phyloP scores from a whole-genome alignment of 1,140 invertebrate genomes.

The Caenorhabditis latens region DNA sequence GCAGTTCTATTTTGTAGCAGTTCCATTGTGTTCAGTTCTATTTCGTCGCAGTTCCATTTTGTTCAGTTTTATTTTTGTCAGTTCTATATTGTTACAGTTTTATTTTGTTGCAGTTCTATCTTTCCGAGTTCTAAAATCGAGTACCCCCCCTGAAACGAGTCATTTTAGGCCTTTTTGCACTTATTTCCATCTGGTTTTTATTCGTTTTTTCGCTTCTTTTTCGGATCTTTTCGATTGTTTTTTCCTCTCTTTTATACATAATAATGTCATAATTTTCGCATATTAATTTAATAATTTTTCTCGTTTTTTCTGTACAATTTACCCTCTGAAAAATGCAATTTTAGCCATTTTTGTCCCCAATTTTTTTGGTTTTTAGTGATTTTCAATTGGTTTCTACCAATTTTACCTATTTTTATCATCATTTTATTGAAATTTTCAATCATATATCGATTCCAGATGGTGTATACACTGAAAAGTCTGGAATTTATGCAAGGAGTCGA shows the following conservation, averaged over 20 bases:
- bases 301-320: too few species aligned
- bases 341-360: background rate
- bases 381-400: background rate
- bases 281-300: background rate
- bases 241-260: background rate
- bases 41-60: too few species aligned
- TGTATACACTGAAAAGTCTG: constrained; percentile 23
- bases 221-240: background rate
- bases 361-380: background rate
- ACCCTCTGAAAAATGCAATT: too few species aligned
- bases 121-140: too few species aligned
- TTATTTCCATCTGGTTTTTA: background rate
- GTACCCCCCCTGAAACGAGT: background rate
- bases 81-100: too few species aligned
- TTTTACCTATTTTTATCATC: background rate
- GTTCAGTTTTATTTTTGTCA: too few species aligned
- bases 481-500: constrained; percentile 34
- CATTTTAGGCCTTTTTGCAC: constrained; percentile 6
- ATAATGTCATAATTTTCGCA: background rate
- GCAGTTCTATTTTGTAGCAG: too few species aligned
- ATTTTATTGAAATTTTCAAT: too few species aligned
- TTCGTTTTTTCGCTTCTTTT: background rate
- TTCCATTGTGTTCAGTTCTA: too few species aligned
- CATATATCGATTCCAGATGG: constrained; percentile 9
- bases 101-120: too few species aligned